Evolutionary conservation across 2,113 vertebrate species (phyloP).

Genomic region (Nipponia nippon): DNA sequence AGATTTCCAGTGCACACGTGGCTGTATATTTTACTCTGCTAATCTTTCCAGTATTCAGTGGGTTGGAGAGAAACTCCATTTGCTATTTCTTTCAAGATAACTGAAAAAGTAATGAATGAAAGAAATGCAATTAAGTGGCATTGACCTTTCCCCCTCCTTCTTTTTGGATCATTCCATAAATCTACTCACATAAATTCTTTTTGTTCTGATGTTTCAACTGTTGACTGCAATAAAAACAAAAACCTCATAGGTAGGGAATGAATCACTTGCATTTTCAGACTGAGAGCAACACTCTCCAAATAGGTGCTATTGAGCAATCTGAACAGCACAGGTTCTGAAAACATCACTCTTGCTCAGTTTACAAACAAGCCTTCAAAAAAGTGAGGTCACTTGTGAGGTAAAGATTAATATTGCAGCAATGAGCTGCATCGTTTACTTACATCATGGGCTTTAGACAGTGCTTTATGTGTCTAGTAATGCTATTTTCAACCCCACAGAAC

Average conservation of each 20-base stretch:
- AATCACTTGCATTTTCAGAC: neutral
- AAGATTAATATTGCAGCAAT: neutral
- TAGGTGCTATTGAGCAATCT: neutral
- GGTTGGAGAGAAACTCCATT: neutral
- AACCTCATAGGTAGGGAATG: neutral
- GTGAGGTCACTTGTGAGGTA: neutral
- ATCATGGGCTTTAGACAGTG: neutral
- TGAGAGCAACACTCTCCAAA: neutral
- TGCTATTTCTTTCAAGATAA: neutral
- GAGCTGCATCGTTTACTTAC: neutral
- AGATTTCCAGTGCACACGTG: neutral
- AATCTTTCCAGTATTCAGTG: neutral
- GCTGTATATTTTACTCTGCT: neutral
- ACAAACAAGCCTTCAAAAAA: neutral
- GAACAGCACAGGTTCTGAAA: neutral
- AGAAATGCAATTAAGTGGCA: neutral
- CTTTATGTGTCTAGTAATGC: neutral
- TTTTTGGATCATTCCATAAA: neutral
- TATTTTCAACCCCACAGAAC: neutral
- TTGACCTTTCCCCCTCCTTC: neutral
- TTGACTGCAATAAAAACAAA: neutral
- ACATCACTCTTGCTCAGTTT: neutral
- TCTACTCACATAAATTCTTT: neutral
- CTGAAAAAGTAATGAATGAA: neutral
- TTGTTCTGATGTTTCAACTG: neutral